Conservation (phyloP, 64 coral and sea anemone genomes). For the Stichodactyla mertensii region DNA sequence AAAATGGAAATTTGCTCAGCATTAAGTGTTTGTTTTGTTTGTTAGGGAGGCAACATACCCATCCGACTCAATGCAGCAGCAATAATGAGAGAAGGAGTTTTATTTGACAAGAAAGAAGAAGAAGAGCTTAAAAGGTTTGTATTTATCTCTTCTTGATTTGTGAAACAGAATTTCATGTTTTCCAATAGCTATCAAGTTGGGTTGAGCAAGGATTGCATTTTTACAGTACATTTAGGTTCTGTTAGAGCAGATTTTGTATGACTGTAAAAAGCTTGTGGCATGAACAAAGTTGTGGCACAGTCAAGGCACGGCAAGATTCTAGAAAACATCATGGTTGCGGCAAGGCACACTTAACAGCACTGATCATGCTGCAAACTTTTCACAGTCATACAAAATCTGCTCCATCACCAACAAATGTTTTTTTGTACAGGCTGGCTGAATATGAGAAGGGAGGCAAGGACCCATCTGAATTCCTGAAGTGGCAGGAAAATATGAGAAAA, state of each 20-base stretch:
- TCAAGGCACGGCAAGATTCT: no score
- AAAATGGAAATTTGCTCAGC: not conserved
- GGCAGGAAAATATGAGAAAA: slow-evolving; percentile 85
- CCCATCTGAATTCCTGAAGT: slow-evolving; percentile 86
- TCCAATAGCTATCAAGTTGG: no score
- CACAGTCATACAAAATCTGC: no score
- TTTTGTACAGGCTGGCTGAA: slow-evolving; percentile 57
- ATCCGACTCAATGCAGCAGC: slow-evolving; percentile 91
- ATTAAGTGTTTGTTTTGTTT: not conserved
- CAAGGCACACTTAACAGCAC: no score
- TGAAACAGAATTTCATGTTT: not conserved
- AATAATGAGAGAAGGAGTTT: slow-evolving; percentile 94
- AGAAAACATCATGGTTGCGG: no score
- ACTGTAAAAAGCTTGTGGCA: no score
- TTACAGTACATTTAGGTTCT: no score
- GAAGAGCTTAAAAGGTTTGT: slow-evolving; percentile 78
- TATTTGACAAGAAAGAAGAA: slow-evolving; percentile 97
- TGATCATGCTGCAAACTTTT: no score
- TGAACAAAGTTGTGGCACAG: no score
- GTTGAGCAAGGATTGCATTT: no score
- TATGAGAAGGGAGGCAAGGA: slow-evolving; percentile 90
- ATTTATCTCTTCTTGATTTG: not conserved
- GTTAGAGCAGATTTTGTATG: no score
- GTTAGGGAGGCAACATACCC: slow-evolving; percentile 72
- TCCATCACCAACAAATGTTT: not conserved